These are phyloP conservation scores for Catocala fraxini DNA, from an alignment of 2,888 invertebrate genomes.

Conservation along the genomic window DNA sequence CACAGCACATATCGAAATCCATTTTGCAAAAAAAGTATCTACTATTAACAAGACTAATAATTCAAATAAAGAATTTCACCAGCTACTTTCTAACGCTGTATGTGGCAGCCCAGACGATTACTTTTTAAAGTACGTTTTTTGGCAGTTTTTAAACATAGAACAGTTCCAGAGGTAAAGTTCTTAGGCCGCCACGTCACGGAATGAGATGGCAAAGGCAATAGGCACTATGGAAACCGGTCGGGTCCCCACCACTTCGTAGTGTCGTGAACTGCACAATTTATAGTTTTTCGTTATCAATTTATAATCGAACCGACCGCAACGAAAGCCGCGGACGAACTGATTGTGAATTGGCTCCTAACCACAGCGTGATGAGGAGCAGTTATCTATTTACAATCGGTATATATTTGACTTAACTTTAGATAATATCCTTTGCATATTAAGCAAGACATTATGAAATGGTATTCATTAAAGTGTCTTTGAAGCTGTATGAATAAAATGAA, in stretches of 20 bases:
- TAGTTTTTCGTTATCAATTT: slow-evolving; percentile 19
- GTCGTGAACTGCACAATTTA: slow-evolving; percentile 14
- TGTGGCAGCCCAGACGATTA: no score
- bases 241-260: slow-evolving; percentile 18
- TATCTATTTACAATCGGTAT: slow-evolving; percentile 11
- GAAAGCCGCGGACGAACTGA: slow-evolving; percentile 22
- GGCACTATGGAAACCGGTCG: slow-evolving; percentile 20
- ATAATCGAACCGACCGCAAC: slow-evolving; percentile 18
- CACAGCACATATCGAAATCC: slow-evolving; percentile 5
- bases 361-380: slow-evolving; percentile 12
- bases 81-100: not conserved
- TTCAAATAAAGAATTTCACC: no score
- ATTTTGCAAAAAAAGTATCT: slow-evolving; percentile 3
- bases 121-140: not conserved
- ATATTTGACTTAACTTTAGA: slow-evolving; percentile 14
- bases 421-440: slow-evolving; percentile 9
- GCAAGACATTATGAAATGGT: not conserved
- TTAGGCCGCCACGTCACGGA: slow-evolving; percentile 10
- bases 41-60: no score
- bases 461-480: no score
- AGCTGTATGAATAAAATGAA: no score
- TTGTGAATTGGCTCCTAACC: slow-evolving; percentile 16
- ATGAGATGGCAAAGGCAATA: slow-evolving; percentile 14
- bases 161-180: not conserved
- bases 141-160: not conserved